Evolutionary conservation across 2,797 vertebrate species (phyloP).

Genomic region (Miopithecus talapoin): DNA sequence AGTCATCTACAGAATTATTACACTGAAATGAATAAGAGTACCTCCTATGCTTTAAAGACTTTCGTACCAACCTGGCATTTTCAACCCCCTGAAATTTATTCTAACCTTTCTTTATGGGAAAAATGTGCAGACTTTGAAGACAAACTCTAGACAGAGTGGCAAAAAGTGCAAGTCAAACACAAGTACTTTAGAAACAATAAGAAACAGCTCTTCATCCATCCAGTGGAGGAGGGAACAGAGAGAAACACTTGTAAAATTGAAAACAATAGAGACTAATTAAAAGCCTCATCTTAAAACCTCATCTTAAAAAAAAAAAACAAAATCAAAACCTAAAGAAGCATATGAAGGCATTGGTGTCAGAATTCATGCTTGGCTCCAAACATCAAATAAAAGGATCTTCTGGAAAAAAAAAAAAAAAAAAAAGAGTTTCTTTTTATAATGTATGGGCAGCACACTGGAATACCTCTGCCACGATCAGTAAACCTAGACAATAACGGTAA

Average conservation of each 20-base stretch:
- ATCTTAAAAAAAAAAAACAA: neutral
- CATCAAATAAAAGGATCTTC: neutral
- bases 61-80: slow-evolving; percentile 70
- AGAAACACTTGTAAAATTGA: neutral
- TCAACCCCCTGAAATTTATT: slow-evolving; percentile 19
- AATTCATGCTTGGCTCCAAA: slow-evolving; percentile 2
- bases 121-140: slow-evolving; percentile 1
- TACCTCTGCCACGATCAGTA: neutral
- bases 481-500: neutral
- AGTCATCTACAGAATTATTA: slow-evolving; percentile 49
- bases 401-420: neutral
- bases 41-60: slow-evolving; percentile 70
- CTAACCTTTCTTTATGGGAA: neutral
- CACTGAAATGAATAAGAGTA: slow-evolving; percentile 67
- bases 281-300: neutral
- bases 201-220: neutral
- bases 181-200: slow-evolving; percentile 17
- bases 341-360: neutral
- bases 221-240: neutral
- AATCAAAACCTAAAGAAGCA: slow-evolving; percentile 11
- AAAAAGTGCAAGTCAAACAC: neutral
- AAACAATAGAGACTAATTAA: neutral
- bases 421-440: neutral
- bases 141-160: slow-evolving; percentile 3
- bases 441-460: neutral